Percentiles rank a stretch among this genome's conserved stretches.
phyloP scores from a whole-genome alignment of 2,797 vertebrate genomes.

The Anableps anableps region DNA sequence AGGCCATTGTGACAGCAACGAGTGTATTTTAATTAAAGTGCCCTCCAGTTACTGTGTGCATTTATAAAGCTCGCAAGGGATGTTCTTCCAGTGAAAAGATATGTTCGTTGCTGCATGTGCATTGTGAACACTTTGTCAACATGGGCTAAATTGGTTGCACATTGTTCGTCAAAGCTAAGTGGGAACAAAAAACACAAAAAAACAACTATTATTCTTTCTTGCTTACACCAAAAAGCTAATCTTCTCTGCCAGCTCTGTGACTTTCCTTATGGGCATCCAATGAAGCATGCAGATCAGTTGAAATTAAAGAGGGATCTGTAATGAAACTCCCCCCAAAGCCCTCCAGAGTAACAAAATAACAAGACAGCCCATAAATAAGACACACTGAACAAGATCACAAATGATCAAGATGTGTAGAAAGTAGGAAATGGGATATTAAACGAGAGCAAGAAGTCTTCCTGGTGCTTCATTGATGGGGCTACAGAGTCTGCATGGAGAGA shows the following conservation, averaged over 20 bases:
- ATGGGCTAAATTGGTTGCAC: constrained; percentile 57
- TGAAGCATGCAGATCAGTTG: constrained; percentile 63
- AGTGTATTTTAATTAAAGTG: constrained; percentile 79
- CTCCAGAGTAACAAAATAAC: constrained; percentile 53
- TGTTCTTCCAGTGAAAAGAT: constrained; percentile 57
- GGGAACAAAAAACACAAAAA: constrained; percentile 1
- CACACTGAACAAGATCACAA: constrained; percentile 46
- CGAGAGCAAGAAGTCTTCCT: constrained; percentile 36
- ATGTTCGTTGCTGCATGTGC: constrained; percentile 54
- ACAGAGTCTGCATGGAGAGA: constrained; percentile 8
- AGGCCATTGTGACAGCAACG: constrained; percentile 63
- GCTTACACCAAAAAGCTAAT: constrained; percentile 44
- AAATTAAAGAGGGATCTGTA: constrained; percentile 72
- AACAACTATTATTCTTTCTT: constrained; percentile 44
- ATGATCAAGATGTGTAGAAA: constrained; percentile 37
- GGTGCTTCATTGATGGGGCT: constrained; percentile 16
- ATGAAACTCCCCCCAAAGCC: constrained; percentile 60
- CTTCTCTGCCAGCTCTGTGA: constrained; percentile 22
- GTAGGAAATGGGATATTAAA: constrained; percentile 42
- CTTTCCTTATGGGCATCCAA: constrained; percentile 63
- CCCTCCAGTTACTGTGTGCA: constrained; percentile 66
- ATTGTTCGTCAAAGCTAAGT: constrained; percentile 56
- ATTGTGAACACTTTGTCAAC: constrained; percentile 41
- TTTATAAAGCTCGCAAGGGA: constrained; percentile 68
- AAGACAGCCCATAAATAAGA: constrained; percentile 71